Evolutionary conservation across 2,888 invertebrate genomes (phyloP), one percentile per base, ranked within the genome.

Genomic region (Andrena bicolor): DNA sequence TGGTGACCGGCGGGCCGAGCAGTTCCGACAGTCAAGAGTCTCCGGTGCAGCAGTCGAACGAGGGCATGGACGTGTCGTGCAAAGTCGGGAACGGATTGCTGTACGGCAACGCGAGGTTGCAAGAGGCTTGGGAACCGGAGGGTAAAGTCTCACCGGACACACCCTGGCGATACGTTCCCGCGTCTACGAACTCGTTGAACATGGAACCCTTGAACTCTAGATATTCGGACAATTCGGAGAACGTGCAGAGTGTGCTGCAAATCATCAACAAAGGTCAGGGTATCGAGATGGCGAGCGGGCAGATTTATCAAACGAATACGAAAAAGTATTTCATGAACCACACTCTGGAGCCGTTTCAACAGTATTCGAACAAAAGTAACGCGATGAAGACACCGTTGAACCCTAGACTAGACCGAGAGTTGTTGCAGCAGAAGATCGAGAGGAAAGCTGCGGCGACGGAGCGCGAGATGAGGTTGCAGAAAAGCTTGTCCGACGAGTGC

Each of bases 401-500:
- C 74, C 89, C 90, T 0, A 86, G 91, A 13, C 64, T 91, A n/a
- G 93, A 93, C 7, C 88, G 92, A 0, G 93, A 93, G 56, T 64
- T 93, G 56, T 71, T 90, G 48, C 92, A 93, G 20, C 93, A 93
- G 32, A 90, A 91, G 64, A 83, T 92, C 56, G 92, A 91, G 71
- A 92, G 92, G 41, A 93, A 95, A 75, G 94, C 95, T 41, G 95
- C 95, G 0, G 95, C 95, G 0, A 91, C 95, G 23, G 95, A 95
- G 85, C 93, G 95, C 60, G 95, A 96, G 85, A 88, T 96, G 56
- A 94, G 94, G 69, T 93, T 95, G 6, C 96, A 97, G 94, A 97
- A 97, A 92, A 97, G 97, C 13, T 93, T 97, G 16, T 96, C 97
- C 0, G 97, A 97, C 91, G 97, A 97, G 92, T 97, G 97, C 92